These are phyloP conservation scores for Porites divaricata DNA, from an alignment of 92 coral and sea anemone genomes.

Conservation along the genomic window DNA sequence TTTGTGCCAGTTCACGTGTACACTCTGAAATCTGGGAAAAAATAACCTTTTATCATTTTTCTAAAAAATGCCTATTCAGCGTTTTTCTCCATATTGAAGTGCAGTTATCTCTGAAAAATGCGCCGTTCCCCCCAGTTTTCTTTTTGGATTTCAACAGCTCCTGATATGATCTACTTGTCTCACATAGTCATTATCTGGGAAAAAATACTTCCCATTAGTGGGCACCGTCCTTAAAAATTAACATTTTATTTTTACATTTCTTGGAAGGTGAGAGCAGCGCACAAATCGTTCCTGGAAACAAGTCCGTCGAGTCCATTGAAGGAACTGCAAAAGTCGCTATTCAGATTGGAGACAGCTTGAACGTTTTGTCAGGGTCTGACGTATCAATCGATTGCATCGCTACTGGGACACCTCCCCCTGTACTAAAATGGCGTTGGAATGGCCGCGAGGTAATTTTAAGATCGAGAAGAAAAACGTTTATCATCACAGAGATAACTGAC, in stretches of 20 bases:
- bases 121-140: no score
- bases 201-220: no score
- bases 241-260: background rate
- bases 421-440: constrained; percentile 67
- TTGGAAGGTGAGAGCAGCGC: constrained; percentile 78
- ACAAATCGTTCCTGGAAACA: constrained; percentile 59
- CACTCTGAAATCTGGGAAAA: no score
- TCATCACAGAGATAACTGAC: constrained; percentile 17
- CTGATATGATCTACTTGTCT: no score
- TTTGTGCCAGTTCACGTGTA: no score
- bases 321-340: constrained; percentile 45
- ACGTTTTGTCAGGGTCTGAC: constrained; percentile 71
- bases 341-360: constrained; percentile 64
- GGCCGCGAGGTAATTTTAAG: constrained; percentile 62
- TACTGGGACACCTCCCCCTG: constrained; percentile 78
- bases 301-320: constrained; percentile 56
- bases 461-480: constrained; percentile 52
- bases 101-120: no score
- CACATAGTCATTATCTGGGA: no score
- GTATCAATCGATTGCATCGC: constrained; percentile 69
- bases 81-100: no score
- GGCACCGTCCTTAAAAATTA: no score
- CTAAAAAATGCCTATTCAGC: no score
- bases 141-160: no score
- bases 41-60: no score